Evolutionary conservation across 2,888 invertebrate species (phyloP).

Genomic region (Hydriomena furcata): DNA sequence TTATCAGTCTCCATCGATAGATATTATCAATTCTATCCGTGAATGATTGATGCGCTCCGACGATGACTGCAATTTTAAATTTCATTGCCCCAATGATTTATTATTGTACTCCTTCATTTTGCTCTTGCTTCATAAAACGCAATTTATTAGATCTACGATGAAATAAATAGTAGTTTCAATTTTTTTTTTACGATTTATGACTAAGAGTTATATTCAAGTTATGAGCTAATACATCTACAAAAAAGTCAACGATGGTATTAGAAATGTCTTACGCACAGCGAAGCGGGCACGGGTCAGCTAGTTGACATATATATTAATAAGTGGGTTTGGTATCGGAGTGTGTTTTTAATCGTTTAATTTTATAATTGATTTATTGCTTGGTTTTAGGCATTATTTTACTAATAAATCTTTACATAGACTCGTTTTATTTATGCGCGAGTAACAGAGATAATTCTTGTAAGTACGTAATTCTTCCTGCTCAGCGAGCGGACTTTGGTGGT

Average conservation of each 20-base stretch:
- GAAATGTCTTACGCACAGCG: no score
- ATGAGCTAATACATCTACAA: constrained; percentile 13
- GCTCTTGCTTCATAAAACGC: constrained; percentile 19
- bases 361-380: constrained; percentile 8
- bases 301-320: no score
- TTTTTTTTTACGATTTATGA: no score
- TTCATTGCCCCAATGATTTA: constrained; percentile 33
- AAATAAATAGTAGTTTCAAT: constrained; percentile 5
- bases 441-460: no score
- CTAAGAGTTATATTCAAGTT: no score
- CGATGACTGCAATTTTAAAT: constrained; percentile 24
- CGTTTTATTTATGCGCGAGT: no score
- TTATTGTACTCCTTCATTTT: constrained; percentile 20
- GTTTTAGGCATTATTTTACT: constrained; percentile 5
- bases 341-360: no score
- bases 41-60: constrained; percentile 23
- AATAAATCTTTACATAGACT: constrained; percentile 7
- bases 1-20: constrained; percentile 22
- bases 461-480: no score
- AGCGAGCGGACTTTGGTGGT: no score
- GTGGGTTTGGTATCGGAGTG: no score
- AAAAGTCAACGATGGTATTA: no score
- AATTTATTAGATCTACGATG: constrained; percentile 19
- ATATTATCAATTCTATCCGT: constrained; percentile 28
- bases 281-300: no score